phyloP scores from a whole-genome alignment of 2,888 invertebrate species.

The Apeira syringaria region DNA sequence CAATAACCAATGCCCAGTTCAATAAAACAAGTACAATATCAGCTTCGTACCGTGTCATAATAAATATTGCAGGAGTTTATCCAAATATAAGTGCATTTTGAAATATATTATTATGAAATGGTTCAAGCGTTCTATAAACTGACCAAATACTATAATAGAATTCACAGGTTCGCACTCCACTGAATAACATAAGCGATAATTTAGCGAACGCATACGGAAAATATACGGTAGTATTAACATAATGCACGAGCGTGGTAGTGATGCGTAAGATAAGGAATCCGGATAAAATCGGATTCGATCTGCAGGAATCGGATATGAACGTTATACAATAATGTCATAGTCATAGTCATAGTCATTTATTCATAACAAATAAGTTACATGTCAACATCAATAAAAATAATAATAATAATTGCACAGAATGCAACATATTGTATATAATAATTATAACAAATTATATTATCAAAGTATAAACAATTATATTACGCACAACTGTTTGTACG shows the following conservation, averaged over 20 bases:
- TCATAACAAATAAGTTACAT: too few species aligned
- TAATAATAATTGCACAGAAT: too few species aligned
- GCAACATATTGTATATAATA: too few species aligned
- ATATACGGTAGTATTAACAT: slow-evolving; percentile 22
- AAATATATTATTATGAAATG: slow-evolving; percentile 1
- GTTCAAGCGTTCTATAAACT: not conserved
- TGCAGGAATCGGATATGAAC: too few species aligned
- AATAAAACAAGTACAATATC: not conserved
- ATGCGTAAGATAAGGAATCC: not conserved
- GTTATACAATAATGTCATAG: too few species aligned
- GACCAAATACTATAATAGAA: slow-evolving; percentile 7
- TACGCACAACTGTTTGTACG: too few species aligned
- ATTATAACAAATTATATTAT: too few species aligned
- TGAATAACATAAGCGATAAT: slow-evolving; percentile 16
- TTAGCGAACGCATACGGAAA: slow-evolving; percentile 18
- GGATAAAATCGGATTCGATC: not conserved
- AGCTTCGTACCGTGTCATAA: slow-evolving; percentile 1
- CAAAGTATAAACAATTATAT: too few species aligned
- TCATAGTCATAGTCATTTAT: too few species aligned
- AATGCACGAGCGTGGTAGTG: slow-evolving; percentile 16
- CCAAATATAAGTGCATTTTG: not conserved
- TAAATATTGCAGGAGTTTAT: not conserved
- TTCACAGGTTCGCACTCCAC: slow-evolving; percentile 13
- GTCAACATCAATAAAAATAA: too few species aligned
- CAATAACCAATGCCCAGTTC: slow-evolving; percentile 20